Evolutionary conservation across 2,797 vertebrate species (phyloP).

Genomic region (Pseudocheirus occidentalis): DNA sequence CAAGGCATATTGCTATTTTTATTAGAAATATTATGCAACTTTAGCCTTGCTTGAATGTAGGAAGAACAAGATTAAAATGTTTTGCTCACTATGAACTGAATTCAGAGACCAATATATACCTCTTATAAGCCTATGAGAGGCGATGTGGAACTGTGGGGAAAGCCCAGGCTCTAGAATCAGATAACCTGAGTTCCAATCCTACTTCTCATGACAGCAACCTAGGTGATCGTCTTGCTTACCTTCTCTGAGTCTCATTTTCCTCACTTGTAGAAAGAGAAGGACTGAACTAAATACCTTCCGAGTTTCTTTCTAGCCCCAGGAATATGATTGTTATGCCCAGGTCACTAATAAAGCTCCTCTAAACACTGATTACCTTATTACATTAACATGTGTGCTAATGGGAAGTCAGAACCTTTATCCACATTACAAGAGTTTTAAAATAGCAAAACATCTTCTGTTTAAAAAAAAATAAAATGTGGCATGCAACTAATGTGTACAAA

Average conservation of each 20-base stretch:
- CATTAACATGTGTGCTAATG: not conserved
- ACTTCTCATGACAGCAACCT: not conserved
- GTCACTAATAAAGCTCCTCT: conserved; percentile 36
- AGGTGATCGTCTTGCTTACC: not conserved
- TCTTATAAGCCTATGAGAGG: not conserved
- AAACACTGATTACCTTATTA: not conserved
- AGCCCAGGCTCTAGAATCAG: conserved; percentile 22
- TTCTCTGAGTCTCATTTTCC: not conserved
- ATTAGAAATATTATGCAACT: conserved; percentile 64
- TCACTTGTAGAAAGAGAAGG: not conserved
- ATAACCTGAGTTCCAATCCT: not conserved
- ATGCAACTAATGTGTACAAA: conserved; percentile 66
- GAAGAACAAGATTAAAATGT: conserved; percentile 72
- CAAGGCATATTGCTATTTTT: conserved; percentile 71
- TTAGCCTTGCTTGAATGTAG: conserved; percentile 67
- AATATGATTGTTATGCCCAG: not conserved
- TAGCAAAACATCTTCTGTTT: conserved; percentile 54
- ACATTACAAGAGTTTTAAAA: conserved; percentile 58
- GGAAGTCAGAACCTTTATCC: conserved; percentile 13
- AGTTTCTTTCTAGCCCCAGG: not conserved
- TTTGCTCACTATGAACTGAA: conserved; percentile 63
- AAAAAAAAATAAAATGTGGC: conserved; percentile 69
- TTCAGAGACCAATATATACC: conserved; percentile 46
- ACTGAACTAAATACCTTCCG: not conserved
- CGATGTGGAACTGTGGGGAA: not conserved